Base-by-base conservation (phyloP, 2,797 vertebrate genomes). In the Coregonus suidteri region DNA sequence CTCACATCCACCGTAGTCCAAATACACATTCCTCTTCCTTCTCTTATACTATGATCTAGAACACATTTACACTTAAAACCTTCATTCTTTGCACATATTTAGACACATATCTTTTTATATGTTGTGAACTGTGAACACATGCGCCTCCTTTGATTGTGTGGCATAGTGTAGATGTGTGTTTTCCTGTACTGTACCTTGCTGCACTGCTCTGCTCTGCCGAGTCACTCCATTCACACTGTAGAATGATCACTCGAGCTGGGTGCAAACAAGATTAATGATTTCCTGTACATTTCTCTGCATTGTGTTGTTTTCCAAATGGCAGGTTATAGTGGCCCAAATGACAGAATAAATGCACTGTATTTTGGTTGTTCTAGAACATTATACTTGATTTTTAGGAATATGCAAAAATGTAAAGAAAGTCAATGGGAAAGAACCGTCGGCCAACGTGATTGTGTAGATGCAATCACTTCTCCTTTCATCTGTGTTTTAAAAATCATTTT, bases 61-160 rank as follows among this genome's bases (percentile, higher is more conserved):
- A 73, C 82, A 71, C 66, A 37, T 78, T 47, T 68, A 77, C 41
- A 0, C 64, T 47, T 66, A 16, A 66, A 66, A 66, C 70, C 81
- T 62, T 62, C 71, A 54, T 80, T 73, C 56, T 54, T 69, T 64
- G 64, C 74, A 79, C 66, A 78, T 74, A 65, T 47, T 47, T 47
- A 47, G 41, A 47, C 41, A 47, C 9, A 47, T 37, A 6, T 34
- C 2, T 47, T 47, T 11, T 47, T 11, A 3, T 3, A 13, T 70
- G 53, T 70, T 66, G 35, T 84, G 30, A 74, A 75, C 74, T 82
- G 73, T 80, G 77, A 78, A 78, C 34, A 47, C 41, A 47, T n/a
- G n/a, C 41, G 9, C 34, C 66, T 76, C n/a, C 69, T 69, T 72
- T 53, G 51, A 71, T 74, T 68, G 69, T 83, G 69, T 69, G 53